Evolutionary conservation across 2,888 invertebrate genomes (phyloP), one percentile per base, ranked within the genome.

Genomic region (Melieria crassipennis): DNA sequence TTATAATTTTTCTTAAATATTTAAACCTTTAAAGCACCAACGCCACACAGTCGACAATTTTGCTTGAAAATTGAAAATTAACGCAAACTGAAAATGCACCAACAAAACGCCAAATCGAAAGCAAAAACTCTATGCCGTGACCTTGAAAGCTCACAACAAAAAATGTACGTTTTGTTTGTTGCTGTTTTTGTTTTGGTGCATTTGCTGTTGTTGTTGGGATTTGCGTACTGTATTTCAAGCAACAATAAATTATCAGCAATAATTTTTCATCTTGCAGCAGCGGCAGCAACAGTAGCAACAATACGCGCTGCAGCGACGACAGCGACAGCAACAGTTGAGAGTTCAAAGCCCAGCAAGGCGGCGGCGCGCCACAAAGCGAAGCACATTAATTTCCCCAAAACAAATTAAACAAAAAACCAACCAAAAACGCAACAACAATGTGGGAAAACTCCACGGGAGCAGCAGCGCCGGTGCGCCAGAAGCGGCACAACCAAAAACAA

Each of bases 241-340:
- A 82, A 83, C 82, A 83, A 83, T 84, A 83, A 83, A 83, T 83
- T 83, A 83, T 83, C 83, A 82, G 83, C 83, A 83, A 83, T 83
- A 84, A 84, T 84, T 83, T 84, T 83, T 83, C 83, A 84, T 83
- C 83, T 83, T 83, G 83, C 82, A 80, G 79, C 71, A 75, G 67
- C 71, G 78, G 65, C 55, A 73, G 68, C 68, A 70, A 52, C 56
- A 57, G 45, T 66, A 47, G 68, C 43, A 65, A 58, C 68, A 62
- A 63, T 63, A 47, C 67, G 57, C 42, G n/a, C 68, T 46, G 56
- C 50, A 61, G 71, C 66, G 65, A 13, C 52, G 45, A 10, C 46
- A 13, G 45, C 65, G 13, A 47, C 62, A 46, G 55, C 61, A 63
- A 52, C 56, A 69, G 70, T 70, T 70, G 70, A 70, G 61, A 70